Evolutionary conservation across 1,140 invertebrate genomes (phyloP), one percentile per base, ranked within the genome.

Genomic region (Apis florea): DNA sequence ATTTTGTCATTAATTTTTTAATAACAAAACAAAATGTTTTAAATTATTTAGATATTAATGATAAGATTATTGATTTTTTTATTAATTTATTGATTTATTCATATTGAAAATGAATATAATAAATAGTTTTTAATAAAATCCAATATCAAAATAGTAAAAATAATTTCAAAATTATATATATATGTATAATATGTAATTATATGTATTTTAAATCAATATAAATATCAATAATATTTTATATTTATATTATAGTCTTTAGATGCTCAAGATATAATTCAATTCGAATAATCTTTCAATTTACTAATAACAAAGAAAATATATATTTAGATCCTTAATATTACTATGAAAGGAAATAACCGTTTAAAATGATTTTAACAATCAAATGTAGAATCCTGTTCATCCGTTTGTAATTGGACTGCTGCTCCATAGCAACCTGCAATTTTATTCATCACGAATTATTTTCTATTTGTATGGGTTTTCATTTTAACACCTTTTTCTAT

Each of bases 391-490:
- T 54, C 31, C 26, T 40, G n/a, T 70, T 70, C 26, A 53, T 70
- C 31, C 54, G 9, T 71, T 71, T 70, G 54, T 56, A 71, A 71
- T 58, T 71, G 24, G 26, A 40, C 49, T 56, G 53, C 54, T 24
- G 17, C 9, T 12, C 69, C 69, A 71, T 40, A 71, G 26, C 13
- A 56, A 71, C 26, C 53, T 71, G 69, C 12, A 58, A 71, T 71
- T 71, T 71, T 40, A 58, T 71, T 71, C 26, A 9, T 31, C 21
- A 40, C 19, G 10, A 40, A 71, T 51, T 56, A 51, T 31, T n/a
- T 56, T 19, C 53, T 47, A 31, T 24, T 49, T n/a, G 1, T 19
- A n/a, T 11, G 21, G 12, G 5, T 47, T 17, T 70, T 56, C 51
- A 54, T 31, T 56, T 53, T 51, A 26, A 54, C 13, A 51, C 21